Conservation (phyloP, 2,113 vertebrate genomes). For the Passer montanus region DNA sequence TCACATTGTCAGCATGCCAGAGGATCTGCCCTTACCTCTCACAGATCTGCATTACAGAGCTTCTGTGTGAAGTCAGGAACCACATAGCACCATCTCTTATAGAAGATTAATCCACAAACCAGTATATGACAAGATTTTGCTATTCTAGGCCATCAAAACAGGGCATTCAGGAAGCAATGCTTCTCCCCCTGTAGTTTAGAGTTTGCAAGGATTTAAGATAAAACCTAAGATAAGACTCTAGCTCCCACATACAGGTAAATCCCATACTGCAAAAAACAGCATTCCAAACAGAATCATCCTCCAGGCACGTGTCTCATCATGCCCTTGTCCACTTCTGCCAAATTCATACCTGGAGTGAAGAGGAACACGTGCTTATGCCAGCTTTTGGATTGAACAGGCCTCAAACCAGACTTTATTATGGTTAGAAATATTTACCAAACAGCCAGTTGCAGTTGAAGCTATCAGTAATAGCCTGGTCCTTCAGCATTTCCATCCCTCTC, state of each 20-base stretch:
- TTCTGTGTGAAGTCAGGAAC: neutral
- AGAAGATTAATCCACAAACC: neutral
- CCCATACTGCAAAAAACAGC: neutral
- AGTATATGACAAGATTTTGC: neutral
- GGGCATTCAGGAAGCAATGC: neutral
- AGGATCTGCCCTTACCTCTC: neutral
- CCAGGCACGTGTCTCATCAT: neutral
- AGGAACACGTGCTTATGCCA: neutral
- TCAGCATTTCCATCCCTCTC: neutral
- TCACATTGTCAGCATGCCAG: neutral
- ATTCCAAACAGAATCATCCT: conserved; percentile 42
- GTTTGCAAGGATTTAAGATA: neutral
- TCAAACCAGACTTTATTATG: neutral
- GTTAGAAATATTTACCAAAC: neutral
- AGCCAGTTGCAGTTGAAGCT: neutral
- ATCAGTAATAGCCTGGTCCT: neutral
- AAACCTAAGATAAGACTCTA: neutral
- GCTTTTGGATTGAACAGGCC: neutral
- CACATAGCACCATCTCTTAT: neutral
- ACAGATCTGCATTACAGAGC: neutral
- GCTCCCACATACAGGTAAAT: conserved; percentile 31
- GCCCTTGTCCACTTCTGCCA: neutral
- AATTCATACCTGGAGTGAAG: neutral
- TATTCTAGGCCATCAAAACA: neutral
- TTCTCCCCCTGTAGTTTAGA: neutral